Base-by-base conservation (phyloP, 1,140 invertebrate species). In the Drosophila elegans region DNA sequence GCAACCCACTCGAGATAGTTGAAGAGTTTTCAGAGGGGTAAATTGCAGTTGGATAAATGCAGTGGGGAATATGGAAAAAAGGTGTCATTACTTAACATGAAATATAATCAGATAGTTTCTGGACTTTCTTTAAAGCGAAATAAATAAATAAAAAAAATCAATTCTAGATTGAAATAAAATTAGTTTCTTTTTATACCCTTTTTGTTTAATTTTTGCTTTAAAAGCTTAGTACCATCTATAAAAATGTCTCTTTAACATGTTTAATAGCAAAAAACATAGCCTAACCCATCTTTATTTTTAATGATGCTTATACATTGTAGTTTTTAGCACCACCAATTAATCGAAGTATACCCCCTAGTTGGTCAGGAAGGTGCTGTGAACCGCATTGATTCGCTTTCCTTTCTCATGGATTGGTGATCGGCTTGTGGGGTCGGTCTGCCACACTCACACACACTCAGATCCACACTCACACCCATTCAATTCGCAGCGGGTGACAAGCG, bases 401-500 rank as follows among this genome's bases (percentile, higher is more conserved):
- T 66, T 75, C 72, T 59, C 73, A 54, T 69, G 74, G 38, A 11
- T 12, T 32, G 21, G 4, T 36, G 61, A 68, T 27, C 55, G 49
- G 71, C 71, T 44, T 77, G 73, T 77, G 74, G 74, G 74, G 74
- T 77, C 74, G 73, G 38, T 38, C 27, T 32, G 51, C 60, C 38
- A 36, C 53, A 29, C 55, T 61, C 38, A 53, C 46, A 57, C 25
- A 46, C 6, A 55, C 64, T 48, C 27, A 48, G 48, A 45, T 42
- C 34, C 25, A 76, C 39, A 56, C 57, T 62, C 44, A 45, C 68
- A 68, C 63, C 61, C 62, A 73, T 59, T 39, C 41, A 76, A 81
- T 42, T 66, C 84, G 46, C 90, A 91, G 90, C 90, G 90, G 90
- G 90, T 91, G 90, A 86, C 90, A 91, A 74, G 78, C 80, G 80